Evolutionary conservation across 1,140 invertebrate species (phyloP), one percentile per base, ranked within the genome.

Genomic region (Pseudomyrmex cubaensis): DNA sequence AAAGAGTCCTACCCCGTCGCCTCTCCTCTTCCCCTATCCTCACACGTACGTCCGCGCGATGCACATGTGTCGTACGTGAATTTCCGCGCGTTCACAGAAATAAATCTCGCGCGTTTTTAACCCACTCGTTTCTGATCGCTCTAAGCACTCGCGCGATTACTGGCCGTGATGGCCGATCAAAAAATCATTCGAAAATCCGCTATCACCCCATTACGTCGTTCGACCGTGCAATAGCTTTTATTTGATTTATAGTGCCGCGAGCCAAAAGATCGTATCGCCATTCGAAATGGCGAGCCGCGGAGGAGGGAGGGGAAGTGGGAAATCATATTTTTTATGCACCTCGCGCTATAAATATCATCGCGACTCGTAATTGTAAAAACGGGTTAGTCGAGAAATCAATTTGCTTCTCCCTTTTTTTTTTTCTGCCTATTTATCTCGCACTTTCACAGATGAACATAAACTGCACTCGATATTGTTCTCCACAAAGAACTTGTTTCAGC

Each of bases 191-290:
- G 56, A 84, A 87, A 87, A 87, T 87, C 85, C 85, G 82, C 77
- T 87, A 87, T 87, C 86, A 76, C 83, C 86, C 35, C 86, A 87
- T 87, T 87, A 87, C 85, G 86, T 87, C 86, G 84, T 87, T 83
- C 86, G 61, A 50, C 82, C 46, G 76, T 59, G 76, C 76, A 80
- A 80, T 80, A 70, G 76, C 66, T 80, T 80, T 80, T 80, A 80
- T 80, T 80, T 80, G 76, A 80, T 80, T 80, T 80, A 80, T 80
- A 80, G 66, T 44, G 76, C 76, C 76, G 76, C 76, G 54, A 72
- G 66, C 66, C 69, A 80, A 72, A 70, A 72, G 76, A 80, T 80
- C 54, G 54, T 54, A 72, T 72, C 66, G 56, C 66, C 44, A 48
- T 70, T 72, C 54, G 66, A 72, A 80, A 80, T 70, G 66, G 54